Base-by-base conservation (phyloP, 2,113 vertebrate genomes). In the Gopherus flavomarginatus region DNA sequence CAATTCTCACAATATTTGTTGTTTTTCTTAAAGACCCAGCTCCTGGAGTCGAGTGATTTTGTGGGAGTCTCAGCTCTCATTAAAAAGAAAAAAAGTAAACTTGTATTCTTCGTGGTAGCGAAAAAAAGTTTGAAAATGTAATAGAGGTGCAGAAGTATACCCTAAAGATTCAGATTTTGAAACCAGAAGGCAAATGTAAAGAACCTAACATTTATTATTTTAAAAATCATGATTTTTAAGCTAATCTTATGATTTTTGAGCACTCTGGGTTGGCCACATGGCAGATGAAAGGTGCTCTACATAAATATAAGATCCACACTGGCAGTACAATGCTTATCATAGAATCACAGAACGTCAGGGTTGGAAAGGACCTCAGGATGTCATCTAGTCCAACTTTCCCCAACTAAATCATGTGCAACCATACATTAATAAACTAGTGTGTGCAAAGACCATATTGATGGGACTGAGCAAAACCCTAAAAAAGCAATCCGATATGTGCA, bases 341-440 rank as follows among this genome's bases (percentile, higher is more conserved):
- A 50, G 50, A 50, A 50, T 50, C 50, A 50, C 14, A 50, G 50
- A 50, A 50, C 5, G 4, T 50, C 50, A 50, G 13, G 50, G 4
- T 50, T 50, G 50, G 50, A 50, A 50, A 13, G 50, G 50, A 50
- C 50, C 50, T 50, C 50, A 50, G 13, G 50, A 50, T 14, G 50
- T 50, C 50, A 50, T 16, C 50, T 50, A 50, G 50, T 50, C 50
- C 50, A 50, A 16, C 50, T 6, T 2, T 44, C 13, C 50, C 50
- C 14, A 50, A 16, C 50, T 50, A 50, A 50, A 50, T 50, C 50
- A 50, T 50, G 81, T 93, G 83, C 53, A 81, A 77, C 53, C 13
- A 72, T 35, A 4, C n/a, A 90, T 57, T 88, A 92, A 95, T 91
- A 81, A 97, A 90, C 47, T 27, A 4, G 5, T 87, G 31, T 87